Evolutionary conservation across 2,888 invertebrate species (phyloP).

Genomic region (Erynnis tages): DNA sequence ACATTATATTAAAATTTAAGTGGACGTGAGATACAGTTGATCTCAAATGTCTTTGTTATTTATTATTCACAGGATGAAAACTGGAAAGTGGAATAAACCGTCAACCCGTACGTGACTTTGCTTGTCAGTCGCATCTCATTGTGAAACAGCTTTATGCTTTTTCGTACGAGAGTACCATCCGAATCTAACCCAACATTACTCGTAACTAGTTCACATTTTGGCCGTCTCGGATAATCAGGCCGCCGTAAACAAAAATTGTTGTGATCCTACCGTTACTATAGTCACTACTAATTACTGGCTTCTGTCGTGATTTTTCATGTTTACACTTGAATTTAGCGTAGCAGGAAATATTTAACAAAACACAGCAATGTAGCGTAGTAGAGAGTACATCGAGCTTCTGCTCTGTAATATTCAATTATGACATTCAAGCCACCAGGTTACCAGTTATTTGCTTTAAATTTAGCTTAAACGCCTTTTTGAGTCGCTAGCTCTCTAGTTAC

Average conservation of each 20-base stretch:
- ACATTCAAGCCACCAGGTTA: too few species aligned
- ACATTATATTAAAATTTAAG: too few species aligned
- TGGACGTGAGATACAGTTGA: constrained; percentile 32
- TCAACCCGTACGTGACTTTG: constrained; percentile 66
- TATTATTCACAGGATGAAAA: constrained; percentile 70
- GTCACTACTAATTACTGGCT: too few species aligned
- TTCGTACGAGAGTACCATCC: constrained; percentile 3
- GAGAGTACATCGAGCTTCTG: too few species aligned
- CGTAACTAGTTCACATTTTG: constrained; percentile 11
- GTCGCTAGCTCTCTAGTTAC: constrained; percentile 16
- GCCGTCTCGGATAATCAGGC: not conserved
- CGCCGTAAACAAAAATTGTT: constrained; percentile 2
- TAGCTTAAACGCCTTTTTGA: too few species aligned
- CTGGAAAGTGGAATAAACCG: constrained; percentile 70
- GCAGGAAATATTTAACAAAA: too few species aligned
- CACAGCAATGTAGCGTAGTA: too few species aligned
- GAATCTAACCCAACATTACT: too few species aligned
- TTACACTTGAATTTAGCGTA: too few species aligned
- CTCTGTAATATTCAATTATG: too few species aligned
- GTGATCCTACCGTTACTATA: too few species aligned
- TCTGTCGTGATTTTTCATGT: not conserved
- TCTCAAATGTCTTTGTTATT: constrained; percentile 64
- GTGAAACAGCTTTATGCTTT: constrained; percentile 49
- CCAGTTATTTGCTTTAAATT: too few species aligned
- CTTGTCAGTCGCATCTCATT: constrained; percentile 52